Evolutionary conservation across 2,888 invertebrate genomes (phyloP).

Genomic region (Pyrrhosoma nymphula): DNA sequence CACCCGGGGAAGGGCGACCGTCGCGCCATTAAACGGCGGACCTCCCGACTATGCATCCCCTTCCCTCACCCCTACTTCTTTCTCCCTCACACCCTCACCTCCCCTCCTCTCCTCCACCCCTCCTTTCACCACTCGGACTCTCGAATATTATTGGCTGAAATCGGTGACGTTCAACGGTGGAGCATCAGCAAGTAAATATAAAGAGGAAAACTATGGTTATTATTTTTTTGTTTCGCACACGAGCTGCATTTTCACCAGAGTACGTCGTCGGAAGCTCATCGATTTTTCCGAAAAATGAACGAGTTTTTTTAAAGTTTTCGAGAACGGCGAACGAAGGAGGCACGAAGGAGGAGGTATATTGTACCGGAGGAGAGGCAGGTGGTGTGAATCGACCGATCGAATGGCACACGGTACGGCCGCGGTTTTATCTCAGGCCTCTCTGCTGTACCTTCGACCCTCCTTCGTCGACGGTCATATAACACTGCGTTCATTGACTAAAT

Average conservation of each 20-base stretch:
- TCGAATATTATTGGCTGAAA: conserved; percentile 31
- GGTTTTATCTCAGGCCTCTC: background rate
- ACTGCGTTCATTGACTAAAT: too few species aligned
- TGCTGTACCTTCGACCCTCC: background rate
- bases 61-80: background rate
- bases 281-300: background rate
- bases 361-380: background rate
- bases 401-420: background rate
- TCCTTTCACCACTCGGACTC: background rate
- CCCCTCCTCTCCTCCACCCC: background rate
- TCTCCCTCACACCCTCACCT: background rate
- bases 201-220: background rate
- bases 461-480: too few species aligned
- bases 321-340: background rate
- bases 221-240: background rate
- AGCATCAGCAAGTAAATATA: conserved; percentile 32
- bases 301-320: background rate
- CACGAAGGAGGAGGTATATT: background rate
- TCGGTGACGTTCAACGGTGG: conserved; percentile 12
- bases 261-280: background rate
- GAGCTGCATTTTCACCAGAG: background rate
- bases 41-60: background rate
- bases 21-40: conserved; percentile 7
- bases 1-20: background rate
- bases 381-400: background rate